Evolutionary conservation across 2,113 vertebrate species (phyloP).

Genomic region (Oceanodroma tethys): DNA sequence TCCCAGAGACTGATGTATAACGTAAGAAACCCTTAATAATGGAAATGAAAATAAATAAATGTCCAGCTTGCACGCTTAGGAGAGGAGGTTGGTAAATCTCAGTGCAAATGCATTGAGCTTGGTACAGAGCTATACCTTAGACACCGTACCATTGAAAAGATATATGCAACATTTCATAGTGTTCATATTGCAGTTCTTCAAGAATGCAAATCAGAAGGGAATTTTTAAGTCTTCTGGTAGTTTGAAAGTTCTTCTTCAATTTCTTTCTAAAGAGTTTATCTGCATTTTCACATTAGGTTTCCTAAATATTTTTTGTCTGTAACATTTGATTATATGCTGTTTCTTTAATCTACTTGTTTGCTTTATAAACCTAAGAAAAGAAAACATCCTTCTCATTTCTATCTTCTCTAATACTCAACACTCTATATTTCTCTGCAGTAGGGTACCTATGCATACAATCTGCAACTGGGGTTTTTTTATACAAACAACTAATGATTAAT

Average conservation of each 20-base stretch:
- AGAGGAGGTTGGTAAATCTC: background rate
- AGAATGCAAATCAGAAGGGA: background rate
- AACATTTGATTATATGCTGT: background rate
- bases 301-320: background rate
- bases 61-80: background rate
- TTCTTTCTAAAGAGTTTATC: background rate
- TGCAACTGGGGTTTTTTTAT: conserved; percentile 19
- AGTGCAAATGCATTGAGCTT: background rate
- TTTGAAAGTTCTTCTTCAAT: background rate
- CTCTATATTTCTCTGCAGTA: background rate
- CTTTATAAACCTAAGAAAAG: background rate
- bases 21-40: background rate
- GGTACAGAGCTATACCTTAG: background rate
- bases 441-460: background rate
- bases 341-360: background rate
- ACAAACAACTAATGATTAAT: conserved; percentile 80
- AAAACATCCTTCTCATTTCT: background rate
- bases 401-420: background rate
- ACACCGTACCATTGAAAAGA: background rate
- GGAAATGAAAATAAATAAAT: background rate
- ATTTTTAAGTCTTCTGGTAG: background rate
- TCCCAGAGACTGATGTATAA: background rate
- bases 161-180: background rate
- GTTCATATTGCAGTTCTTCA: background rate
- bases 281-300: background rate